A percentile compares a stretch with the other conserved stretches of the same genome.
These are phyloP conservation scores for Pantelozetes paolii DNA, from an alignment of 2,888 invertebrate genomes.

Conservation along the genomic window DNA sequence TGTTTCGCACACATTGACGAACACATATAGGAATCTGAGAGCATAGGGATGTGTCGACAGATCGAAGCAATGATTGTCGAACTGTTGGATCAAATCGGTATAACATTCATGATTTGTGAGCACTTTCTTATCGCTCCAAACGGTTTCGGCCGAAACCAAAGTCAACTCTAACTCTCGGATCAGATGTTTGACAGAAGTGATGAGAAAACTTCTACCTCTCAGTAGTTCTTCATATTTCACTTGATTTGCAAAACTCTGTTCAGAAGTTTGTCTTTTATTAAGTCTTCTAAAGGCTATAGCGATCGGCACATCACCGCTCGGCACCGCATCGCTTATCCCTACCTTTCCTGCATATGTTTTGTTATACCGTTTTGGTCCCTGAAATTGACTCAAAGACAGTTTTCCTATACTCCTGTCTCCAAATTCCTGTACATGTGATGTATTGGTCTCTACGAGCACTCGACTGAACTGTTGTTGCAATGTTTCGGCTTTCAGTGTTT, in stretches of 20 bases:
- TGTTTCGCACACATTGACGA: constrained; percentile 56
- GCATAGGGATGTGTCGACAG: constrained; percentile 54
- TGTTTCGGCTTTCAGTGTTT: constrained; percentile 56
- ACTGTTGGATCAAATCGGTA: constrained; percentile 34
- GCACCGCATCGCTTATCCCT: constrained; percentile 51
- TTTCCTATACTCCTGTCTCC: constrained; percentile 54
- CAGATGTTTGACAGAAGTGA: constrained; percentile 25
- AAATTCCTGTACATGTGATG: constrained; percentile 60
- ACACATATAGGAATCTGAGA: constrained; percentile 53
- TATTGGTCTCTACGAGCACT: constrained; percentile 58
- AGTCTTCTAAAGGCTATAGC: constrained; percentile 51
- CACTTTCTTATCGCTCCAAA: constrained; percentile 50
- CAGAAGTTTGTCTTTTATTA: constrained; percentile 48
- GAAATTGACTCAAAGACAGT: constrained; percentile 47
- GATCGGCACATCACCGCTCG: constrained; percentile 54
- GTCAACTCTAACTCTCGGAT: neutral
- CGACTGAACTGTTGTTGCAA: constrained; percentile 57
- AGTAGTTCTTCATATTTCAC: constrained; percentile 37
- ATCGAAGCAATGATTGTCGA: constrained; percentile 41
- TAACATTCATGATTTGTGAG: constrained; percentile 29
- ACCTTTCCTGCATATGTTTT: constrained; percentile 46
- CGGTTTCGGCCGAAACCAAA: constrained; percentile 51
- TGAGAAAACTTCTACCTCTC: neutral
- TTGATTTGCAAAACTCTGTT: constrained; percentile 50
- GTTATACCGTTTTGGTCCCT: constrained; percentile 45